Evolutionary conservation across 2,797 vertebrate species (phyloP).

Genomic region (Lagodon rhomboides): DNA sequence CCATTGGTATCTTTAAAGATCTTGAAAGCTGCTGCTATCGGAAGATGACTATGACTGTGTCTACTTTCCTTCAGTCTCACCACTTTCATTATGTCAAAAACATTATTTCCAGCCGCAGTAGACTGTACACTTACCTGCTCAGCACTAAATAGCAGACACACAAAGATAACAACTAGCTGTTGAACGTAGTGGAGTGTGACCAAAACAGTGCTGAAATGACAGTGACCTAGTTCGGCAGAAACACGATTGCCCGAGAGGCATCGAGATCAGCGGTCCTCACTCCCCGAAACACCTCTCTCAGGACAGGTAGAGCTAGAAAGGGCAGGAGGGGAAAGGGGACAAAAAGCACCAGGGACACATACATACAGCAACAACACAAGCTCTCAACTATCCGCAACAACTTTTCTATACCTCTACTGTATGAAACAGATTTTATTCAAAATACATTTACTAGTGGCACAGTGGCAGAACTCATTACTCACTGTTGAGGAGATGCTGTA

Average conservation of each 20-base stretch:
- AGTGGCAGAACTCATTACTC: constrained; percentile 6
- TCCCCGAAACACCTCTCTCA: no score
- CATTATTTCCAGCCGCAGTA: not conserved
- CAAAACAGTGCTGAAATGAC: not conserved
- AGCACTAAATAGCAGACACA: not conserved
- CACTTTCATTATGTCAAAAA: not conserved
- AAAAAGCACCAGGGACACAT: no score
- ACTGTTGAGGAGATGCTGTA: constrained; percentile 12
- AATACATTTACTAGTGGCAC: not conserved
- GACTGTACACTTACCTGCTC: not conserved
- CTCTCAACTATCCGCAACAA: not conserved
- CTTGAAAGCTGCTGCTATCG: no score
- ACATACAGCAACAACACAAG: not conserved
- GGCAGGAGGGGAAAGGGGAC: no score
- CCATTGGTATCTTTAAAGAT: not conserved
- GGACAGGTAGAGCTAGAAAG: no score
- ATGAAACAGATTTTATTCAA: not conserved
- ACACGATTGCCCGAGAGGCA: not conserved
- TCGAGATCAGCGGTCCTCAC: no score
- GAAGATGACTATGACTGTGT: no score
- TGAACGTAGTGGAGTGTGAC: not conserved
- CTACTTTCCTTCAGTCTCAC: not conserved
- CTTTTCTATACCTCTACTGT: not conserved
- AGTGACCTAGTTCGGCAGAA: not conserved
- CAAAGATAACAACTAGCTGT: not conserved